These are phyloP conservation scores for Limanda limanda DNA, from an alignment of 2,113 vertebrate species.

Conservation along the genomic window DNA sequence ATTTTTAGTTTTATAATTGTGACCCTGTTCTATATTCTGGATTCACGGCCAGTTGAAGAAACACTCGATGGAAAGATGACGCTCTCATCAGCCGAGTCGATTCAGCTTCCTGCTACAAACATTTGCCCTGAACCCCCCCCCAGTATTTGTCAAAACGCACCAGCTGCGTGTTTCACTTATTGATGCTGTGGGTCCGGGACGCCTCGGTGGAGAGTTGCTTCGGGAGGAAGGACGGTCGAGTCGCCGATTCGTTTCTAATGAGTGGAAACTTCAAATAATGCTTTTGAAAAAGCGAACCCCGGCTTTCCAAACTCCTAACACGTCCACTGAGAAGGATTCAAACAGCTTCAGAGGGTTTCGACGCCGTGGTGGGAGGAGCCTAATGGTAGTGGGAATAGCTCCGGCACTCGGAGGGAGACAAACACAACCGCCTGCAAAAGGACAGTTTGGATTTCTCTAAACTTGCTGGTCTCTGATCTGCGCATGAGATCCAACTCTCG, in stretches of 20 bases:
- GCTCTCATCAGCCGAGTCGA: constrained; percentile 9
- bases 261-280: constrained; percentile 50
- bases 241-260: constrained; percentile 41
- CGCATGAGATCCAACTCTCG: neutral
- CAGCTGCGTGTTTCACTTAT: constrained; percentile 23
- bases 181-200: constrained; percentile 5
- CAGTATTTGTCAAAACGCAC: constrained; percentile 24
- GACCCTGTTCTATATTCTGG: too few relatives aligned
- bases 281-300: constrained; percentile 38
- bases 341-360: constrained; percentile 40
- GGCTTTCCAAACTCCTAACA: constrained; percentile 41
- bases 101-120: neutral
- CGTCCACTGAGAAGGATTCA: constrained; percentile 38
- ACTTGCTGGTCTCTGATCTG: neutral
- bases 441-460: neutral
- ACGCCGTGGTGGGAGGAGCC: constrained; percentile 32
- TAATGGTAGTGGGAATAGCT: constrained; percentile 50
- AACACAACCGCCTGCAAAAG: constrained; percentile 4
- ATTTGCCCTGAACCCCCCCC: neutral
- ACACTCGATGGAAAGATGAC: constrained; percentile 11
- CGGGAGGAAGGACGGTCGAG: neutral
- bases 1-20: too few relatives aligned
- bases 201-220: neutral
- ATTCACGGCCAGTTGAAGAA: neutral
- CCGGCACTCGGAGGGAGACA: constrained; percentile 35